Conservation (phyloP, 2,888 invertebrate species). For the Cybosia mesomella region DNA sequence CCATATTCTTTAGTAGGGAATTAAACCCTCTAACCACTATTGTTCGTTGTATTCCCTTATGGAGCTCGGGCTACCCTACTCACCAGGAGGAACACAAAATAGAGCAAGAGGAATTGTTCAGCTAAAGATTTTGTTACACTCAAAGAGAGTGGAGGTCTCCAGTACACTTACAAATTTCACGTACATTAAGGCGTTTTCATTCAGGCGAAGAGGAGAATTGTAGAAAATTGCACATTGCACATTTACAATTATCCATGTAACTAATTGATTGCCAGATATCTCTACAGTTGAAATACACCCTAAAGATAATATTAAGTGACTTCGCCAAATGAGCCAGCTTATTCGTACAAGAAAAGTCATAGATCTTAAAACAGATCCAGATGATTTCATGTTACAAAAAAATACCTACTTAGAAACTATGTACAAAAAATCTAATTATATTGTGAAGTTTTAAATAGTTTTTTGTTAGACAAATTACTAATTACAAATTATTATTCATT, state of each 20-base stretch:
- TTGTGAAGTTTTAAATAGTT: slow-evolving; percentile 38
- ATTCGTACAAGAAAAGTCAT: neutral
- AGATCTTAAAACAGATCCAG: neutral
- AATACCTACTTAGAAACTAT: neutral
- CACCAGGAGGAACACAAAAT: too few species aligned
- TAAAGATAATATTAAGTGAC: neutral
- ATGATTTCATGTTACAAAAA: neutral
- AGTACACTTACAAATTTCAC: too few species aligned
- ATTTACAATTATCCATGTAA: neutral
- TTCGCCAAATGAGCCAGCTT: neutral
- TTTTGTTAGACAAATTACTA: slow-evolving; percentile 46
- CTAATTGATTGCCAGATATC: neutral
- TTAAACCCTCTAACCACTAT: too few species aligned
- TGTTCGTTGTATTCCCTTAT: too few species aligned
- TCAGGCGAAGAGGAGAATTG: too few species aligned
- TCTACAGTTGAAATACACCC: neutral
- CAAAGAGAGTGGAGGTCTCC: too few species aligned
- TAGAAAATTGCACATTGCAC: too few species aligned
- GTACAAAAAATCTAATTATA: slow-evolving; percentile 21
- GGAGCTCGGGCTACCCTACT: too few species aligned
- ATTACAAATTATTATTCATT: slow-evolving; percentile 46
- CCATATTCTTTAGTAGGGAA: too few species aligned
- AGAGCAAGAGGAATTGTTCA: too few species aligned
- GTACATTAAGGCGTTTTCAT: too few species aligned
- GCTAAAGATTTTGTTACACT: too few species aligned